Evolutionary conservation across 2,113 vertebrate genomes (phyloP).

Genomic region (Heterotis niloticus): DNA sequence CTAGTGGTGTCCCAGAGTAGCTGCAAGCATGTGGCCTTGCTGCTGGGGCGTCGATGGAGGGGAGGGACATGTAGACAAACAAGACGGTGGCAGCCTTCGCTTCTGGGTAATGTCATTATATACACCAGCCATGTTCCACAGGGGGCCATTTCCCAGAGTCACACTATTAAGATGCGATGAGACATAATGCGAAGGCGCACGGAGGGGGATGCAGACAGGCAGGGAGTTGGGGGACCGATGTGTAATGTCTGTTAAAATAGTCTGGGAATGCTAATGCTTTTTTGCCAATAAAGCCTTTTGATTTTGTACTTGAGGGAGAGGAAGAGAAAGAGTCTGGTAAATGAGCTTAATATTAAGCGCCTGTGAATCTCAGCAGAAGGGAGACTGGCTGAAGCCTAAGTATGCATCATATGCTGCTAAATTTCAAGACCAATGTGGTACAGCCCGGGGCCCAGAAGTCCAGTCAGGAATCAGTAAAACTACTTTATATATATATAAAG

Average conservation of each 20-base stretch:
- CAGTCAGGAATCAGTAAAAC: too few species aligned
- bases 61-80: neutral
- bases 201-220: neutral
- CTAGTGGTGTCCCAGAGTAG: too few species aligned
- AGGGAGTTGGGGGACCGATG: neutral
- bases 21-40: neutral
- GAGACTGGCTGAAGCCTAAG: neutral
- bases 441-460: too few species aligned
- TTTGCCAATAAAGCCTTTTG: constrained; percentile 1
- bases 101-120: neutral
- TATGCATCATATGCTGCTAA: too few species aligned
- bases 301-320: neutral
- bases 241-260: neutral
- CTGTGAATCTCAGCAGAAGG: neutral
- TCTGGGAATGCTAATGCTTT: neutral
- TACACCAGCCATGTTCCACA: neutral
- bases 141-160: neutral
- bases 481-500: too few species aligned
- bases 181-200: too few species aligned
- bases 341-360: neutral
- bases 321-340: neutral
- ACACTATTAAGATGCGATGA: too few species aligned
- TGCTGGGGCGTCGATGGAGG: too few species aligned
- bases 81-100: neutral
- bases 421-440: too few species aligned